These are phyloP conservation scores for Sitta europaea DNA, from an alignment of 2,113 vertebrate species.

Conservation along the genomic window DNA sequence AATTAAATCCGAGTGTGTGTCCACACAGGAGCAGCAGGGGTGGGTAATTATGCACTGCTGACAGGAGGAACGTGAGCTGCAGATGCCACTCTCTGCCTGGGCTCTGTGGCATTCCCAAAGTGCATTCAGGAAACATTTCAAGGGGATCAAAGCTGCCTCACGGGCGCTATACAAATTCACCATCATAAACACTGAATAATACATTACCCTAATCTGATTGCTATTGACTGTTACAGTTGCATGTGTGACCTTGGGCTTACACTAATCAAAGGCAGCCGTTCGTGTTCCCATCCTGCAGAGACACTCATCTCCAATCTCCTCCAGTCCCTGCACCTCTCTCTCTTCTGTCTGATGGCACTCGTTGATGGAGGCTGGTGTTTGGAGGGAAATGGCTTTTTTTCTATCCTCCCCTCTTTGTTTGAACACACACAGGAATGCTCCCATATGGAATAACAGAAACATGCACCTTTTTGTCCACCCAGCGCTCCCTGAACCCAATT, in stretches of 20 bases:
- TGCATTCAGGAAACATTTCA: conserved; percentile 32
- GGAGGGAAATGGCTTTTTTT: background rate
- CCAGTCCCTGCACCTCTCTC: background rate
- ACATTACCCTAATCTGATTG: conserved; percentile 67
- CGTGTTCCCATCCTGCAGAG: background rate
- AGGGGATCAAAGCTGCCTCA: conserved; percentile 52
- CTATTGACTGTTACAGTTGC: conserved; percentile 58
- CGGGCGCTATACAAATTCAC: conserved; percentile 44
- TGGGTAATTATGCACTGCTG: background rate
- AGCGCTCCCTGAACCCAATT: conserved; percentile 28
- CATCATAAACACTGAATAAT: conserved; percentile 70
- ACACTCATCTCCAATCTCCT: conserved; percentile 19
- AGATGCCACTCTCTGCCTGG: background rate
- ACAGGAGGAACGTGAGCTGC: background rate
- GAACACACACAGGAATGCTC: background rate
- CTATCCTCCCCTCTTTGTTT: background rate
- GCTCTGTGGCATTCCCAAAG: conserved; percentile 21
- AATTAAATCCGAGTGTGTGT: background rate
- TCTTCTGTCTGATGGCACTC: background rate
- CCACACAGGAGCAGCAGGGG: background rate
- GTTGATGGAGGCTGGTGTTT: background rate
- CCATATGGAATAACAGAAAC: background rate
- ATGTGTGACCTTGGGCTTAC: conserved; percentile 52
- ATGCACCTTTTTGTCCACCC: background rate
- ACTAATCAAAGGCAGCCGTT: conserved; percentile 57